Evolutionary conservation across 2,113 vertebrate species (phyloP).

Genomic region (Esox niger): DNA sequence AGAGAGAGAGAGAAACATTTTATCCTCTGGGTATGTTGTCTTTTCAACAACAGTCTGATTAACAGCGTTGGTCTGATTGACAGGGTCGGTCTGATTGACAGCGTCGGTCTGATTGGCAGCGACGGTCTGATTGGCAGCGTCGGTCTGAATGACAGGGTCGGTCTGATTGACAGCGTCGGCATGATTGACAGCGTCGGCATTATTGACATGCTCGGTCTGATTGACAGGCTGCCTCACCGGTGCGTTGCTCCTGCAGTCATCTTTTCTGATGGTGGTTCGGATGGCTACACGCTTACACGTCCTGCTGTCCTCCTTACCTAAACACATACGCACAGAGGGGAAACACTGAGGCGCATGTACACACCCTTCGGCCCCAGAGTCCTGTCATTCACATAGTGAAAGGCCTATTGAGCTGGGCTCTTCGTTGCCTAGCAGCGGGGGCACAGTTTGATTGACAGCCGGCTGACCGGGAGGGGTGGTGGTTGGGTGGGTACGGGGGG

Average conservation of each 20-base stretch:
- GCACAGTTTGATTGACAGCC: constrained; percentile 52
- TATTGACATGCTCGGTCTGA: no score
- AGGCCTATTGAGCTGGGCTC: constrained; percentile 31
- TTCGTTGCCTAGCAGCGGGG: constrained; percentile 68
- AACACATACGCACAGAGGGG: constrained; percentile 53
- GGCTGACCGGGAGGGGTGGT: constrained; percentile 23
- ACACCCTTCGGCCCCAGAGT: constrained; percentile 31
- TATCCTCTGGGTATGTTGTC: not conserved
- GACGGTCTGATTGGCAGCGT: no score
- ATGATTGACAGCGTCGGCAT: no score
- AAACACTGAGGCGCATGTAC: constrained; percentile 6
- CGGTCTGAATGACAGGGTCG: no score
- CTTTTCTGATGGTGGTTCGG: constrained; percentile 90
- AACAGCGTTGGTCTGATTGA: no score
- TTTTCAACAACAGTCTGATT: no score
- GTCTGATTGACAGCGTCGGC: no score
- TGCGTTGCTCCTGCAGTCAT: constrained; percentile 90
- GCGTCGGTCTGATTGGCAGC: not conserved
- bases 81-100: no score
- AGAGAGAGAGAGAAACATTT: not conserved
- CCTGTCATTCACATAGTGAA: constrained; percentile 33
- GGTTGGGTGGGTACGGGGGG: no score
- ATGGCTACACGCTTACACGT: constrained; percentile 92
- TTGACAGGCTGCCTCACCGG: constrained; percentile 77
- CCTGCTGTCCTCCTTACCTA: constrained; percentile 93